Conservation (phyloP, 2,797 vertebrate species). For the Gymnothorax reevesii region DNA sequence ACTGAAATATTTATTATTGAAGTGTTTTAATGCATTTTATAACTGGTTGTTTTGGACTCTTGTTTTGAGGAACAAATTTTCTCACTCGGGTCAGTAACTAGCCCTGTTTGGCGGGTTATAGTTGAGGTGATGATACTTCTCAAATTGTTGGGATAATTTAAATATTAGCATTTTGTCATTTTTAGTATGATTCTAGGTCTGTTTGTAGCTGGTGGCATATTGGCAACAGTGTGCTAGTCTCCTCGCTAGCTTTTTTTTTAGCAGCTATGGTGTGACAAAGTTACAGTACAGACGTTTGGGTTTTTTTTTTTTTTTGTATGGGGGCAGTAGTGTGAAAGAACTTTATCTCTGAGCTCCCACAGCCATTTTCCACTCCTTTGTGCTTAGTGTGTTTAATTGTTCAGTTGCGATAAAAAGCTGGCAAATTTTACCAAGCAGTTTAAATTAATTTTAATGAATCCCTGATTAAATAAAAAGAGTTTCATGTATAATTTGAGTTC, state of each 20-base stretch:
- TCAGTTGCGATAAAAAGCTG: constrained; percentile 24
- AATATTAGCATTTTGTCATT: constrained; percentile 56
- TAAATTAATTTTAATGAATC: background rate
- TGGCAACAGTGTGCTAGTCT: constrained; percentile 60
- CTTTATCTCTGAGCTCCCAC: constrained; percentile 30
- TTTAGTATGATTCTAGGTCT: constrained; percentile 62
- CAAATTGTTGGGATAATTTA: background rate
- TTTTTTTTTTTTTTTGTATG: constrained; percentile 51
- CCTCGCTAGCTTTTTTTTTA: background rate
- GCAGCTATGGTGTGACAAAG: constrained; percentile 66
- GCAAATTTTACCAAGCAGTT: constrained; percentile 15
- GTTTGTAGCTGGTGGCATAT: constrained; percentile 65
- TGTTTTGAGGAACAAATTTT: background rate
- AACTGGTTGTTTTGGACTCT: background rate
- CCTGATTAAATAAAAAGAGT: background rate
- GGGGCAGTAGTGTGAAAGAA: constrained; percentile 27
- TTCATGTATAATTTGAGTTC: constrained; percentile 13
- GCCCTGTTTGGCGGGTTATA: background rate
- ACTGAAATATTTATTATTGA: background rate
- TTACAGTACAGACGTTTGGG: constrained; percentile 71
- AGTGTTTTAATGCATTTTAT: background rate
- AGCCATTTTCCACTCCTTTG: constrained; percentile 10
- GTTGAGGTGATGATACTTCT: background rate
- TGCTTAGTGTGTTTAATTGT: constrained; percentile 3
- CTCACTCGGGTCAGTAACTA: background rate